phyloP scores from a whole-genome alignment of 2,797 vertebrate genomes.

The Ataeniobius toweri region DNA sequence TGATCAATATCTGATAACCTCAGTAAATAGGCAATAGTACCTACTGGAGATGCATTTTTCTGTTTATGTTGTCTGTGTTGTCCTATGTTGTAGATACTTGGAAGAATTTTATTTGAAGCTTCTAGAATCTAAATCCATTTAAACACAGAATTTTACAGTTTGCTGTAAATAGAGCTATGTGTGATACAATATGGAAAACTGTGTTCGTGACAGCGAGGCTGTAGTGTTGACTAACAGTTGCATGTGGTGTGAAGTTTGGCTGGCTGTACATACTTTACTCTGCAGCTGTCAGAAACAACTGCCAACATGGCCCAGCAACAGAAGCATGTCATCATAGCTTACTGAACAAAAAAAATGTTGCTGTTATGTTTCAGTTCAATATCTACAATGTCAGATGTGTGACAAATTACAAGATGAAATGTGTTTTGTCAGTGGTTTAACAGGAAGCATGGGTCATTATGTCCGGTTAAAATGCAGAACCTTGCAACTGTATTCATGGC shows the following conservation, averaged over 20 bases:
- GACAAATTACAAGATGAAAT: background rate
- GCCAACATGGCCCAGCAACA: conserved; percentile 33
- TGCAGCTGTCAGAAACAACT: conserved; percentile 72
- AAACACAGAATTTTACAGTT: background rate
- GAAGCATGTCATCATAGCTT: background rate
- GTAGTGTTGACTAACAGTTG: conserved; percentile 31
- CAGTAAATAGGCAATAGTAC: background rate
- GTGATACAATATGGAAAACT: background rate
- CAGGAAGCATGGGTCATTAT: background rate
- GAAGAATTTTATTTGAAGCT: background rate
- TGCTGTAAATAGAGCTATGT: background rate
- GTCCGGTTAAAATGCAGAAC: background rate
- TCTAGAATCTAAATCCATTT: background rate
- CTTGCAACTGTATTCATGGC: background rate
- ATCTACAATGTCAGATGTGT: background rate
- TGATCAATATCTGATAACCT: background rate
- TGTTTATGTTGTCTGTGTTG: background rate
- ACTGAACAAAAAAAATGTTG: conserved; percentile 4
- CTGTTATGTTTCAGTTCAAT: background rate
- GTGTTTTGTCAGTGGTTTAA: background rate
- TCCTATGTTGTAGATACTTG: background rate
- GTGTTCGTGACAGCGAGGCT: conserved; percentile 6
- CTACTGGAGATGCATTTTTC: background rate
- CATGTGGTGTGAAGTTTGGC: conserved; percentile 32
- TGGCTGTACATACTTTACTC: conserved; percentile 40